These are phyloP conservation scores for Caracal caracal DNA, from an alignment of 2,113 vertebrate genomes.

Conservation along the genomic window DNA sequence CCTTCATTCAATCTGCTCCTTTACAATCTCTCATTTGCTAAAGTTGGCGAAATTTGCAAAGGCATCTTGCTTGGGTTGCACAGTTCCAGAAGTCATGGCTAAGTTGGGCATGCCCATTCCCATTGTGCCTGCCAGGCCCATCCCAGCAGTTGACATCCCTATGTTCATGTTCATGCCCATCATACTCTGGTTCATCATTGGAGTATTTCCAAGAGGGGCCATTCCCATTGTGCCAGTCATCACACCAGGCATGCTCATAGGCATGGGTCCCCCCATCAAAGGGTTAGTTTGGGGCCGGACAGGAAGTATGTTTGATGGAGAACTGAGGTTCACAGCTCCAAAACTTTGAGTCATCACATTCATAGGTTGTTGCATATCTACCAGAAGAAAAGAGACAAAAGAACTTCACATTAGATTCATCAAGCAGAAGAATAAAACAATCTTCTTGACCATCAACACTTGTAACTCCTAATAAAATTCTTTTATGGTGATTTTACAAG, in stretches of 20 bases:
- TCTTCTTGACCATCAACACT: neutral
- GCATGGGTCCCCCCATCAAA: slow-evolving; percentile 88
- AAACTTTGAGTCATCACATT: slow-evolving; percentile 94
- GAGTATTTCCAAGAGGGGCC: slow-evolving; percentile 85
- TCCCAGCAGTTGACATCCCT: slow-evolving; percentile 86
- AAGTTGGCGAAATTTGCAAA: slow-evolving; percentile 99
- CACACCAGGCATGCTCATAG: slow-evolving; percentile 88
- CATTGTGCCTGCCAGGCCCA: slow-evolving; percentile 90
- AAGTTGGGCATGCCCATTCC: slow-evolving; percentile 89
- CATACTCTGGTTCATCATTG: slow-evolving; percentile 90
- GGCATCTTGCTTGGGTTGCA: slow-evolving; percentile 96
- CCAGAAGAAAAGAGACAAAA: slow-evolving; percentile 57
- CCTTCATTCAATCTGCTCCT: slow-evolving; percentile 90
- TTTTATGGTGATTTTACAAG: neutral
- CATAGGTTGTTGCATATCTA: slow-evolving; percentile 90
- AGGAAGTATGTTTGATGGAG: slow-evolving; percentile 87
- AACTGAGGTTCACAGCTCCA: slow-evolving; percentile 91
- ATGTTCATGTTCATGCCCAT: slow-evolving; percentile 93
- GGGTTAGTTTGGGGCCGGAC: slow-evolving; percentile 86
- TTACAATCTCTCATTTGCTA: slow-evolving; percentile 94
- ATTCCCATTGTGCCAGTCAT: slow-evolving; percentile 92
- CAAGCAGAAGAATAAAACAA: slow-evolving; percentile 10
- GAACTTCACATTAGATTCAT: neutral
- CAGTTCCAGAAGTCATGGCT: slow-evolving; percentile 89
- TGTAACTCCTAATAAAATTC: neutral